Conservation (phyloP, 2,797 vertebrate species). For the Chelmon rostratus region DNA sequence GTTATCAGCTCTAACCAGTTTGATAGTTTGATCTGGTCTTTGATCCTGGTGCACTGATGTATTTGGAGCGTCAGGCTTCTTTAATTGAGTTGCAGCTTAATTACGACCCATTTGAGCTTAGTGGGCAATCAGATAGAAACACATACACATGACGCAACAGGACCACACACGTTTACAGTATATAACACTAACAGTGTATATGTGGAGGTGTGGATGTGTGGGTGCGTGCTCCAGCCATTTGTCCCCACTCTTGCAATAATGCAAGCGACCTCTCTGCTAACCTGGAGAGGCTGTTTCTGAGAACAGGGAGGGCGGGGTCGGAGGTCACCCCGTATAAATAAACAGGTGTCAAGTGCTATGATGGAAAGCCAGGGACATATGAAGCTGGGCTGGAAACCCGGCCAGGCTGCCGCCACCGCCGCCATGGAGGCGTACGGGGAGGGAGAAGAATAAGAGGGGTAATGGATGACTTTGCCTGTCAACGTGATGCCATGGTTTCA, state of each 20-base stretch:
- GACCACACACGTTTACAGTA: conserved; percentile 4
- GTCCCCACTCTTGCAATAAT: conserved; percentile 33
- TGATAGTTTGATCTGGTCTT: no score
- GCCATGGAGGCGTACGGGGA: conserved; percentile 1
- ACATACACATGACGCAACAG: conserved; percentile 6
- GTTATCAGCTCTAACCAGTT: no score
- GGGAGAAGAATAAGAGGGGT: conserved; percentile 46
- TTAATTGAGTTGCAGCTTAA: conserved; percentile 66
- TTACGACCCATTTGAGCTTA: conserved; percentile 55
- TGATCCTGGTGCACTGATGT: no score
- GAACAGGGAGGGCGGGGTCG: conserved; percentile 42
- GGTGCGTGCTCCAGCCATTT: conserved; percentile 12
- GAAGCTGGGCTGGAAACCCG: conserved; percentile 59
- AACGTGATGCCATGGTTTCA: conserved; percentile 66
- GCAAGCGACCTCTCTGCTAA: conserved; percentile 7
- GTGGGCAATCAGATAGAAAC: conserved; percentile 42
- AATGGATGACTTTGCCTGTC: conserved; percentile 61
- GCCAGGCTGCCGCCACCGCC: not conserved
- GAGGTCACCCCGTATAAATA: conserved; percentile 60
- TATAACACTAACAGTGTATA: not conserved
- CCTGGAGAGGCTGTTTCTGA: conserved; percentile 24
- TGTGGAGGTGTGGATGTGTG: conserved; percentile 8
- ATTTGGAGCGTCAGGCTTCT: conserved; percentile 44
- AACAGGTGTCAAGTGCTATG: conserved; percentile 72
- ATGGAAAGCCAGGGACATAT: conserved; percentile 63